Evolutionary conservation across 2,888 invertebrate genomes (phyloP).

Genomic region (Amphimallon solstitiale): DNA sequence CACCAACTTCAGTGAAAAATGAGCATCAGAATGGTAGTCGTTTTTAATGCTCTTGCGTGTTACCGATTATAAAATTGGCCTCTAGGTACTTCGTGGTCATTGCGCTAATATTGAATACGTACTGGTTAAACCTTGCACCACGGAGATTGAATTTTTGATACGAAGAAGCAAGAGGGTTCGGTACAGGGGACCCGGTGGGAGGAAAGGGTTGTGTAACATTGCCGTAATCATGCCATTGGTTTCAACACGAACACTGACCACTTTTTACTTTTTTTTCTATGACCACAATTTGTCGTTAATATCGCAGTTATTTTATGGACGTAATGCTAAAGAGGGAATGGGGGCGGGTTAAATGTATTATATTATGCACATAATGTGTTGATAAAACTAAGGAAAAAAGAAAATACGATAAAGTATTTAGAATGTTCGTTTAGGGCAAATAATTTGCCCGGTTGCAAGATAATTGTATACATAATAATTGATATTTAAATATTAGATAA

Average conservation of each 20-base stretch:
- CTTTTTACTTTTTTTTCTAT: neutral
- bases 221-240: constrained; percentile 59
- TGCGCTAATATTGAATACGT: constrained; percentile 59
- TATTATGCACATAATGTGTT: too few relatives aligned
- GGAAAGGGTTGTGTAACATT: constrained; percentile 55
- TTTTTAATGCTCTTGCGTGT: constrained; percentile 46
- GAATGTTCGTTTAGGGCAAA: too few relatives aligned
- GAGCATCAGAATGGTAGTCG: constrained; percentile 34
- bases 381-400: too few relatives aligned
- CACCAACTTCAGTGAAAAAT: constrained; percentile 27
- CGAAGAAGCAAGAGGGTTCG: constrained; percentile 4
- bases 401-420: too few relatives aligned
- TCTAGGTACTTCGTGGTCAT: constrained; percentile 55
- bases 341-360: too few relatives aligned
- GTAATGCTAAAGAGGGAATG: too few relatives aligned
- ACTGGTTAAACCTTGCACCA: constrained; percentile 58
- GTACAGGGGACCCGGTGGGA: neutral
- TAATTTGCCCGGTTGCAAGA: too few relatives aligned
- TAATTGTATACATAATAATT: too few relatives aligned
- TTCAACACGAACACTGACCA: constrained; percentile 45
- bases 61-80: constrained; percentile 47
- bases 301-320: constrained; percentile 26
- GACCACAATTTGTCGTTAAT: constrained; percentile 35
- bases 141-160: constrained; percentile 58
- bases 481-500: too few relatives aligned